These are phyloP conservation scores for Rotaria sp. DNA, from an alignment of 2,888 invertebrate genomes.

Conservation along the genomic window DNA sequence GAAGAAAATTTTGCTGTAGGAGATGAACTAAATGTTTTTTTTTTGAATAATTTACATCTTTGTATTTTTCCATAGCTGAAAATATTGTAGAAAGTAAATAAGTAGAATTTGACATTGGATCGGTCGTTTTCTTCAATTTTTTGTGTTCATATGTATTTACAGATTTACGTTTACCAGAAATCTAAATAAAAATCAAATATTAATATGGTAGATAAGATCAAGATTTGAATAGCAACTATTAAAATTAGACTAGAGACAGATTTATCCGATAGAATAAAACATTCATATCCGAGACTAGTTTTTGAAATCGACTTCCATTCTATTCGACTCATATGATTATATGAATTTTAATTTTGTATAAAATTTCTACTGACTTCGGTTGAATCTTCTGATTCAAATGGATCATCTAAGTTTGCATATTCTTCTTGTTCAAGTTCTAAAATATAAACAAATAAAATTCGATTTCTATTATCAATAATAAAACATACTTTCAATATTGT, in stretches of 20 bases:
- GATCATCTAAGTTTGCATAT: slow-evolving; percentile 51
- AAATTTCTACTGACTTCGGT: neutral
- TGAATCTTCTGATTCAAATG: neutral
- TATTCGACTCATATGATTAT: no score
- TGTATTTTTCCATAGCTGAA: slow-evolving; percentile 96
- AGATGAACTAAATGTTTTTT: no score
- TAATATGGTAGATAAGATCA: no score
- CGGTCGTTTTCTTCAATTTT: slow-evolving; percentile 81
- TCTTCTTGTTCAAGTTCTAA: slow-evolving; percentile 87
- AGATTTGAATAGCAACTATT: no score
- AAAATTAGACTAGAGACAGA: no score
- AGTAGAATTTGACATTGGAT: slow-evolving; percentile 26
- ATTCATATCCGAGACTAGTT: no score
- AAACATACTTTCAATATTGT: slow-evolving; percentile 73
- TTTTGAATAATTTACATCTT: slow-evolving; percentile 71
- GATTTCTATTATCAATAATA: no score
- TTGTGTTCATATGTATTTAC: slow-evolving; percentile 73
- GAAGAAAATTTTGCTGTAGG: no score
- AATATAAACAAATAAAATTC: no score
- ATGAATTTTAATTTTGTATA: no score
- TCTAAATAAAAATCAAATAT: neutral
- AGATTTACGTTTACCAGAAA: neutral
- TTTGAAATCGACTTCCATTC: no score
- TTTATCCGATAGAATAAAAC: no score
- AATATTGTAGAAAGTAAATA: slow-evolving; percentile 38